phyloP scores from a whole-genome alignment of 2,113 vertebrate genomes.

The Ptychochromis oligacanthus region DNA sequence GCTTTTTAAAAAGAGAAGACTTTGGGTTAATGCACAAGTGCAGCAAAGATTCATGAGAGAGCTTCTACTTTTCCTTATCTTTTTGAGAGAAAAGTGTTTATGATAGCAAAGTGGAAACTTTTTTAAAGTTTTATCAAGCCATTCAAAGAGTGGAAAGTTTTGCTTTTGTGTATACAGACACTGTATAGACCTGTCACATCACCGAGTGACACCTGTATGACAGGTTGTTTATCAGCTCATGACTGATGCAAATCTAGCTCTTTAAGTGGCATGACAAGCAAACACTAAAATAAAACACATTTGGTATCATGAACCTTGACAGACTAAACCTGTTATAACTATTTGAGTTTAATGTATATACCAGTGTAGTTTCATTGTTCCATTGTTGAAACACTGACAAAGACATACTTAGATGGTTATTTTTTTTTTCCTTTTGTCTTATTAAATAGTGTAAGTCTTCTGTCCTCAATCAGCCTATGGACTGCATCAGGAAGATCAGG shows the following conservation, averaged over 20 bases:
- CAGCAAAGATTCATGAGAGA: neutral
- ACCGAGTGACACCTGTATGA: neutral
- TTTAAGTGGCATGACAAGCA: neutral
- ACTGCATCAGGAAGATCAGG: slow-evolving; percentile 15
- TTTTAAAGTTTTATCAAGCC: neutral
- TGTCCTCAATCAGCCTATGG: neutral
- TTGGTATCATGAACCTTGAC: neutral
- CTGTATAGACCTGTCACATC: neutral
- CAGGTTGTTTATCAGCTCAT: fast-evolving
- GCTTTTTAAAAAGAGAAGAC: neutral
- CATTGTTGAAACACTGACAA: neutral
- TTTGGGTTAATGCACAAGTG: neutral
- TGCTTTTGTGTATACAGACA: neutral
- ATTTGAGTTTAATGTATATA: neutral
- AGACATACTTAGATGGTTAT: neutral
- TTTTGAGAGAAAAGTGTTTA: neutral
- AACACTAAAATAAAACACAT: neutral
- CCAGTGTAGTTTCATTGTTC: neutral
- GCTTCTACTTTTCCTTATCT: neutral
- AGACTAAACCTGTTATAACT: neutral
- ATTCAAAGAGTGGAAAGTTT: neutral
- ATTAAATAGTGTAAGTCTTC: neutral
- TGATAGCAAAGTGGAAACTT: neutral
- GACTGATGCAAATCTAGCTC: neutral
- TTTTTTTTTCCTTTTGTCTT: neutral